A percentile compares a stretch with the other conserved stretches of the same genome.
Evolutionary conservation across 2,888 invertebrate species (phyloP).

Genomic region (Bruchidius siliquastri): DNA sequence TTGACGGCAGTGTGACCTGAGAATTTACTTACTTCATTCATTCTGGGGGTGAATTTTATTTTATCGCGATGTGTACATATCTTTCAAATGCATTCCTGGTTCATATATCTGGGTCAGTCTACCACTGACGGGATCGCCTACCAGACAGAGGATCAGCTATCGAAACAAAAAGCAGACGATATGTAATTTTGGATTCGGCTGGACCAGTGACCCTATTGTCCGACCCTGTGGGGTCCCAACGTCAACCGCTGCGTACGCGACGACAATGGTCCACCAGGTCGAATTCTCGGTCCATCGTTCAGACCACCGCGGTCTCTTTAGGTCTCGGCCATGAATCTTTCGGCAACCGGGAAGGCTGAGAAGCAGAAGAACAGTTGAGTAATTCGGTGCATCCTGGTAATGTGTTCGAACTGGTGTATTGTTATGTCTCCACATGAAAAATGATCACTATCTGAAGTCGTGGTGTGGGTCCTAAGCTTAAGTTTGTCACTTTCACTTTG

Average conservation of each 20-base stretch:
- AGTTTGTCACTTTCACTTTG: background rate
- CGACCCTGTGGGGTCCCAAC: background rate
- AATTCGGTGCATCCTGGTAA: background rate
- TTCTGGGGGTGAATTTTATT: too few species aligned
- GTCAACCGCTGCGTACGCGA: background rate
- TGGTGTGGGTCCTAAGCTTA: background rate
- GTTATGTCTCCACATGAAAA: background rate
- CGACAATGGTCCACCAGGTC: background rate
- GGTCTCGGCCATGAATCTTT: background rate
- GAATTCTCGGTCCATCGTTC: background rate
- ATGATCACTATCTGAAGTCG: background rate
- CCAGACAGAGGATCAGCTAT: background rate
- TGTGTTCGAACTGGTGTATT: background rate
- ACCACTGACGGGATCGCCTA: background rate
- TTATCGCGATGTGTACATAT: too few species aligned
- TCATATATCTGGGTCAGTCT: too few species aligned
- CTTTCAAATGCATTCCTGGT: too few species aligned
- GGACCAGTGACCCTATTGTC: background rate
- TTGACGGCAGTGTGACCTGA: too few species aligned
- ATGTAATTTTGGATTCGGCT: background rate
- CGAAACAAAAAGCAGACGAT: background rate
- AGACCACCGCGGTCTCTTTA: background rate
- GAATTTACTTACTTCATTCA: too few species aligned
- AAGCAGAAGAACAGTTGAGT: background rate
- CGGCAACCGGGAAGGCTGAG: background rate